These are phyloP conservation scores for Centroberyx gerrardi DNA, from an alignment of 2,797 vertebrate genomes.

Conservation along the genomic window DNA sequence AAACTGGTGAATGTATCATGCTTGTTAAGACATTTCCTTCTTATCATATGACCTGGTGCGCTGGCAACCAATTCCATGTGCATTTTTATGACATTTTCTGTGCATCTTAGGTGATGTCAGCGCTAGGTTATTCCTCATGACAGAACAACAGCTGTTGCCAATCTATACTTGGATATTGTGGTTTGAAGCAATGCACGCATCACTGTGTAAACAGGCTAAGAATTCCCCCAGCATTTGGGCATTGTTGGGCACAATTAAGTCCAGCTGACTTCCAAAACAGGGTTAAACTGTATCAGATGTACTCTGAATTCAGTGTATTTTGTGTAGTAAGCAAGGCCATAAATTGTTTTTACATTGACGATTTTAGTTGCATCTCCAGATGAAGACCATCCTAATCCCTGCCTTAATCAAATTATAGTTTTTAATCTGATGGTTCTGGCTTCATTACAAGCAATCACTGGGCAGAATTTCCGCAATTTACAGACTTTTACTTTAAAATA, in stretches of 20 bases:
- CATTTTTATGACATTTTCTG: conserved; percentile 23
- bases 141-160: conserved; percentile 47
- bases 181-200: conserved; percentile 30
- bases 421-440: neutral
- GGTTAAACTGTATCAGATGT: neutral
- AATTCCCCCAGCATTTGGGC: conserved; percentile 11
- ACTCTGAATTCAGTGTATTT: neutral
- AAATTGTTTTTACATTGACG: neutral
- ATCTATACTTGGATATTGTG: conserved; percentile 31
- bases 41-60: conserved; percentile 29
- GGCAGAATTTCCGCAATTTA: neutral
- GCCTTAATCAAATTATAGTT: neutral
- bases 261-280: neutral
- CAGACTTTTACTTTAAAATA: conserved; percentile 4
- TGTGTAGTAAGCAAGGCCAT: neutral
- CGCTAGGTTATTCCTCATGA: conserved; percentile 28
- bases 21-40: conserved; percentile 52
- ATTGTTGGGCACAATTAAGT: neutral
- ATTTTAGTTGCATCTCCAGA: neutral
- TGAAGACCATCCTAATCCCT: conserved; percentile 9
- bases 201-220: conserved; percentile 25
- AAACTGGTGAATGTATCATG: conserved; percentile 36
- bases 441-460: neutral
- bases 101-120: conserved; percentile 29
- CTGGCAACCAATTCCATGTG: conserved; percentile 17